A percentile compares a stretch with the other conserved stretches of the same genome.
Conservation (phyloP, 2,888 invertebrate genomes). For the Cheilosia impressa region DNA sequence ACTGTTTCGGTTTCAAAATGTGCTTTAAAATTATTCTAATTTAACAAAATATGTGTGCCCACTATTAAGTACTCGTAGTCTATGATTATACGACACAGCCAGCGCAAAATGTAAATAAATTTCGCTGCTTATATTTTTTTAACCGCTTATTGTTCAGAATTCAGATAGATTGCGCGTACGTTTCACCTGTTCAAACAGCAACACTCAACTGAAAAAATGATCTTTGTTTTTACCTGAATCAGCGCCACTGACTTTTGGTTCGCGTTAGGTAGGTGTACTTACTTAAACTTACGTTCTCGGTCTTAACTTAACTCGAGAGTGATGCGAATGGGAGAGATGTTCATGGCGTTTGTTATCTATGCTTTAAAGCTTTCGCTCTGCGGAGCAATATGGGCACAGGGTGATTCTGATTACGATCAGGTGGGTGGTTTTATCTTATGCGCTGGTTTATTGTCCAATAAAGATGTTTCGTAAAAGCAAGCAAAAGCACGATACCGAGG, state of each 20-base stretch:
- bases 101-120: conserved; percentile 8
- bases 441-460: conserved; percentile 1
- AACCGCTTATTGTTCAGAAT: conserved; percentile 8
- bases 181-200: conserved; percentile 49
- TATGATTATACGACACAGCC: conserved; percentile 2
- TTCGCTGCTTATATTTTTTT: background rate
- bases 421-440: conserved; percentile 11
- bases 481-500: conserved; percentile 14
- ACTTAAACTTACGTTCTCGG: background rate
- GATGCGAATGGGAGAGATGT: conserved; percentile 1
- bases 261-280: background rate
- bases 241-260: background rate
- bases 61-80: background rate
- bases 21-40: background rate
- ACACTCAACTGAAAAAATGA: conserved; percentile 62
- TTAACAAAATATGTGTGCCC: conserved; percentile 8
- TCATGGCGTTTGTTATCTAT: conserved; percentile 9
- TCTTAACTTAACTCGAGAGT: background rate
- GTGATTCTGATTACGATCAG: conserved; percentile 11
- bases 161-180: conserved; percentile 33
- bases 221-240: conserved; percentile 58
- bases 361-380: conserved; percentile 17
- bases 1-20: background rate
- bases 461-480: conserved; percentile 42
- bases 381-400: conserved; percentile 28